Evolutionary conservation across 2,888 invertebrate genomes (phyloP).

Genomic region (Drosophila lutescens): DNA sequence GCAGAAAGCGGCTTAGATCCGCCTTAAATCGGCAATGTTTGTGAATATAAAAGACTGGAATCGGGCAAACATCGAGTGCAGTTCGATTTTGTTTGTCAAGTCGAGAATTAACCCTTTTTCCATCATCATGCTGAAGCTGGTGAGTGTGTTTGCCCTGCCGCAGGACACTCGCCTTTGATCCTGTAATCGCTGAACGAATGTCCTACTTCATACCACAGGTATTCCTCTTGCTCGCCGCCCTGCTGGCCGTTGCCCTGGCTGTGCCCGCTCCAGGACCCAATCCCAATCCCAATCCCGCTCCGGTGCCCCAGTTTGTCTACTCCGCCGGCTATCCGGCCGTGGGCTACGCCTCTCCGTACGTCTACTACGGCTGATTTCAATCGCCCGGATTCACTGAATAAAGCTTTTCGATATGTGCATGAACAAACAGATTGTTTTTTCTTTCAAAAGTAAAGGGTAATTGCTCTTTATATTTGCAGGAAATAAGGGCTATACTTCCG

Average conservation of each 20-base stretch:
- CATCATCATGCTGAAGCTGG: conserved; percentile 63
- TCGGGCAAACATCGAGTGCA: conserved; percentile 40
- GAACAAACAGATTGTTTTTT: neutral
- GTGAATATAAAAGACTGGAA: conserved; percentile 56
- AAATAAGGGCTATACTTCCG: no score
- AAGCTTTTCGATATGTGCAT: conserved; percentile 23
- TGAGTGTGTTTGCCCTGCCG: conserved; percentile 32
- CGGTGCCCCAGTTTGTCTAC: conserved; percentile 69
- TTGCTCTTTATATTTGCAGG: no score
- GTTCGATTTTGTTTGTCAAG: conserved; percentile 51
- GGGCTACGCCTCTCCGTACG: conserved; percentile 69
- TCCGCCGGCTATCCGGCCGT: conserved; percentile 61
- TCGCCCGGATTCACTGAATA: conserved; percentile 13
- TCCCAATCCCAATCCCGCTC: conserved; percentile 67
- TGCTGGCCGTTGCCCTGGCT: conserved; percentile 60
- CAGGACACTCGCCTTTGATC: conserved; percentile 6
- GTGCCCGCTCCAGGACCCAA: conserved; percentile 63
- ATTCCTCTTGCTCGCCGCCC: conserved; percentile 55
- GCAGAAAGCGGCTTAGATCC: conserved; percentile 25
- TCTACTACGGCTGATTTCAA: conserved; percentile 63
- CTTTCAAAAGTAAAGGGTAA: neutral
- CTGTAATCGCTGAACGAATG: conserved; percentile 1
- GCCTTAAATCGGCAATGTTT: conserved; percentile 27
- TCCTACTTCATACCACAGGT: conserved; percentile 36
- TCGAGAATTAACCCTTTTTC: conserved; percentile 26